Base-by-base conservation (phyloP, 30 jellyfish, hydroid and myxozoan species). In the Cassiopea xamachana region DNA sequence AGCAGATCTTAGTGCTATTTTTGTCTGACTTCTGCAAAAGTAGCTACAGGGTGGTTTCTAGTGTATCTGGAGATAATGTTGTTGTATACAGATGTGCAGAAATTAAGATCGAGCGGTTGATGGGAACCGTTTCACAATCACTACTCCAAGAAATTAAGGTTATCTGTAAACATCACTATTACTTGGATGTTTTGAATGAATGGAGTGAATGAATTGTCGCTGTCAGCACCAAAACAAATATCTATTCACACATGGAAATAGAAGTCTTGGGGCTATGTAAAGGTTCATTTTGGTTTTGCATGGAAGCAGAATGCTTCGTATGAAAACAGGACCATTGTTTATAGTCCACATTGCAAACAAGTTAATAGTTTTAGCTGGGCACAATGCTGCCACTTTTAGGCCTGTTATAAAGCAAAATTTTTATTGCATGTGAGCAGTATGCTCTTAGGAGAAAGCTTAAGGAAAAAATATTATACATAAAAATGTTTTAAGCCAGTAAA, bases 341-440 rank as follows among this genome's bases (percentile, higher is more conserved):
- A 27, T 27, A 27, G 39, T 27, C 39, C 39, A 27, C 39, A 27
- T 27, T 27, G 39, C 39, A 27, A 27, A 27, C 39, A 59, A 59
- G 8, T 59, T 59, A 14, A 59, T 14, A 59, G 14, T 59, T 59
- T 59, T 59, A 14, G 69, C 14, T 59, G 14, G 8, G 8, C 14
- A 14, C 69, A 59, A 7, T 14, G 69, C 69, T 59, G 14, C 14
- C 12, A 3, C 7, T 55, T 10, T 55, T 10, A 55, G 64, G 7
- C 64, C 64, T 10, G 12, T 55, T 10, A 55, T 55, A 64, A 2
- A 4, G 27, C 15, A 3, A 4, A 2, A 17, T 0, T 64, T 43
- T 71, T 71, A 49, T 61, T 86, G 93, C 93, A 86, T 86, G 93
- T 4, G 87, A 86, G 93, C 87, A 73, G 60, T 51, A 86, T 73